Percentiles rank a stretch among this genome's conserved stretches.
Conservation (phyloP, 2,888 invertebrate species). For the Drosophila longiperda region DNA sequence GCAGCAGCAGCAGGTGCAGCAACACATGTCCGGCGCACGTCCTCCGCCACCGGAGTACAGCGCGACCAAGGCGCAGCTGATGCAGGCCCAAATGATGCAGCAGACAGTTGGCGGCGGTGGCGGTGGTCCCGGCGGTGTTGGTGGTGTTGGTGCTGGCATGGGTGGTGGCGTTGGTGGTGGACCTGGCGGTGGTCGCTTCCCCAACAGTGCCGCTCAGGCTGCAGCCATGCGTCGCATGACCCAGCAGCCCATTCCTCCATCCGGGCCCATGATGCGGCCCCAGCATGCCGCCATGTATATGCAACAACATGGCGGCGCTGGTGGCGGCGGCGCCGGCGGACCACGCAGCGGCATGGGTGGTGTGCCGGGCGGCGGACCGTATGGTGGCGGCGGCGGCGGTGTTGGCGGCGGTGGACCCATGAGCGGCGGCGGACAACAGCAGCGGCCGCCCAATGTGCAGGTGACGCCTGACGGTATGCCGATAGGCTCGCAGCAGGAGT, state of each 20-base stretch:
- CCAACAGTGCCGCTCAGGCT: conserved; percentile 86
- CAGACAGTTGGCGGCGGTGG: conserved; percentile 80
- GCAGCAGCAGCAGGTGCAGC: conserved; percentile 88
- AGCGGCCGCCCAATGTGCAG: conserved; percentile 87
- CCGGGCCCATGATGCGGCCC: conserved; percentile 90
- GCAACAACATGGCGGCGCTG: conserved; percentile 84
- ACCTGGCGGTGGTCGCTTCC: conserved; percentile 86
- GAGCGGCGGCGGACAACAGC: conserved; percentile 85
- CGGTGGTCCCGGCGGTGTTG: conserved; percentile 81
- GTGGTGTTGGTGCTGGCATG: conserved; percentile 81
- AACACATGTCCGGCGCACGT: conserved; percentile 86
- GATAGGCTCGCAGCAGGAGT: conserved; percentile 85
- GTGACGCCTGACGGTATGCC: conserved; percentile 87
- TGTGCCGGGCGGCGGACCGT: conserved; percentile 77
- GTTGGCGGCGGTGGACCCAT: conserved; percentile 85
- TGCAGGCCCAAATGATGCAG: conserved; percentile 87
- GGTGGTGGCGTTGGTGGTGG: conserved; percentile 82
- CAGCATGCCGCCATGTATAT: conserved; percentile 87
- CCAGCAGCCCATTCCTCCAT: conserved; percentile 90
- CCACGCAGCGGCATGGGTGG: conserved; percentile 77
- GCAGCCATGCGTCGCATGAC: conserved; percentile 87
- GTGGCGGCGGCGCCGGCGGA: conserved; percentile 82
- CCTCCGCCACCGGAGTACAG: conserved; percentile 96
- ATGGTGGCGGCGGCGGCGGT: conserved; percentile 80
- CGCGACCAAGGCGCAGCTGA: conserved; percentile 86